Conservation (phyloP, 2,797 vertebrate species). For the Echiichthys vipera region DNA sequence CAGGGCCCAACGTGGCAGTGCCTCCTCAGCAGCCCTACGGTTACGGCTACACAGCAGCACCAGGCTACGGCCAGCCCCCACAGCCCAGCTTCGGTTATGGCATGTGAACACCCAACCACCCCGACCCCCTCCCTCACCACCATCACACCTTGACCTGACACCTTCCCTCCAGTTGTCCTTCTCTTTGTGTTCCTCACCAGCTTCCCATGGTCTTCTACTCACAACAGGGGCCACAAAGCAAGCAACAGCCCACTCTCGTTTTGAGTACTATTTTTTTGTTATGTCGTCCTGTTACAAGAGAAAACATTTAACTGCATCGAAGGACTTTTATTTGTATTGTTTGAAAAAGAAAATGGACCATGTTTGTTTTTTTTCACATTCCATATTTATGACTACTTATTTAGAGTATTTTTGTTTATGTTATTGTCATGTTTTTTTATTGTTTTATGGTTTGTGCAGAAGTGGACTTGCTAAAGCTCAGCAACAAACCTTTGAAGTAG, state of each 20-base stretch:
- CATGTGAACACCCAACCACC: slow-evolving; percentile 88
- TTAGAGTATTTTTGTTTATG: slow-evolving; percentile 62
- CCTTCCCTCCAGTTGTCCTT: slow-evolving; percentile 81
- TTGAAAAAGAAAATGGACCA: slow-evolving; percentile 87
- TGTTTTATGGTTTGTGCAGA: slow-evolving; percentile 89
- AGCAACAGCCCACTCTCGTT: slow-evolving; percentile 83
- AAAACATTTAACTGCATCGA: slow-evolving; percentile 86
- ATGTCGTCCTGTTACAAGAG: slow-evolving; percentile 62
- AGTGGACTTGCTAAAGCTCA: slow-evolving; percentile 88
- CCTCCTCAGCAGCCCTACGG: slow-evolving; percentile 97
- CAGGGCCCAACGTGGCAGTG: slow-evolving; percentile 95
- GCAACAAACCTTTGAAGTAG: slow-evolving; percentile 86
- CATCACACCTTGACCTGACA: slow-evolving; percentile 47
- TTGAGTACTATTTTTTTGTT: slow-evolving; percentile 74
- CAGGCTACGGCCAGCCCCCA: slow-evolving; percentile 88
- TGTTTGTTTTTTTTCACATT: slow-evolving; percentile 93
- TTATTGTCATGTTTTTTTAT: slow-evolving; percentile 76
- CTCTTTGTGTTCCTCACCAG: slow-evolving; percentile 89
- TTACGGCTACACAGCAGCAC: slow-evolving; percentile 89
- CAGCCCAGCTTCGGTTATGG: slow-evolving; percentile 95
- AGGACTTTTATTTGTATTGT: slow-evolving; percentile 95
- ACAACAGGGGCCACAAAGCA: slow-evolving; percentile 89
- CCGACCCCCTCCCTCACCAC: slow-evolving; percentile 38
- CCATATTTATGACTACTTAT: slow-evolving; percentile 91
- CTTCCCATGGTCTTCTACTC: slow-evolving; percentile 91